These are phyloP conservation scores for Lasioglossum baleicum DNA, from an alignment of 1,140 invertebrate genomes.

Conservation along the genomic window DNA sequence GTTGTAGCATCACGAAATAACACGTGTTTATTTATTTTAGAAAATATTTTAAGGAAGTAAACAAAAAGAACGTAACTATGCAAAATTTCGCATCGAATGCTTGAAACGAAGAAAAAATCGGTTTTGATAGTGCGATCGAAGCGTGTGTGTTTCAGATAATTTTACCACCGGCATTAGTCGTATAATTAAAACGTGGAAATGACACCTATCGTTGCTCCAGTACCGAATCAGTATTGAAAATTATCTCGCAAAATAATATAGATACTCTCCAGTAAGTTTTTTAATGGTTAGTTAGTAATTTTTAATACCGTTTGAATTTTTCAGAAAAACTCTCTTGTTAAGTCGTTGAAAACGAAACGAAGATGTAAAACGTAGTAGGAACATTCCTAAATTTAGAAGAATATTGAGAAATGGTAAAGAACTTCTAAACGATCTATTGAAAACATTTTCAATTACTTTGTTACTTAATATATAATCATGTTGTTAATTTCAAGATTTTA, in stretches of 20 bases:
- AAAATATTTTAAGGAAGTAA: slow-evolving; percentile 29
- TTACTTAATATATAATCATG: slow-evolving; percentile 41
- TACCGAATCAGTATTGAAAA: slow-evolving; percentile 44
- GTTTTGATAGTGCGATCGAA: slow-evolving; percentile 27
- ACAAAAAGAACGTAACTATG: not conserved
- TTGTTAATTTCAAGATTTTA: slow-evolving; percentile 46
- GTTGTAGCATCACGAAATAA: slow-evolving; percentile 33
- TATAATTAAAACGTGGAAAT: slow-evolving; percentile 47
- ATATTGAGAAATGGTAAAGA: not conserved
- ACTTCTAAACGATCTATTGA: not conserved
- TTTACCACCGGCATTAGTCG: slow-evolving; percentile 24
- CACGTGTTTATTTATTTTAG: slow-evolving; percentile 38
- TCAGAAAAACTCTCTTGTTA: slow-evolving; percentile 13
- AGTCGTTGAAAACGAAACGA: not conserved
- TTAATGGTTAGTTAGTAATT: not conserved
- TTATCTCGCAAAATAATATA: slow-evolving; percentile 1
- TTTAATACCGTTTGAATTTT: not conserved
- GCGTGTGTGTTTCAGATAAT: slow-evolving; percentile 41
- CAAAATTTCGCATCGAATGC: slow-evolving; percentile 39
- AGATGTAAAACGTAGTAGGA: not conserved
- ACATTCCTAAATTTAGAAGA: slow-evolving; percentile 33
- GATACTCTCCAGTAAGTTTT: slow-evolving; percentile 13
- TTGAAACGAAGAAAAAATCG: slow-evolving; percentile 16
- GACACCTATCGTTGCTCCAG: slow-evolving; percentile 42
- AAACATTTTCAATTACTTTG: slow-evolving; percentile 29